A percentile compares a stretch with the other conserved stretches of the same genome.
phyloP scores from a whole-genome alignment of 2,113 vertebrate genomes.

The Empidonax traillii region DNA sequence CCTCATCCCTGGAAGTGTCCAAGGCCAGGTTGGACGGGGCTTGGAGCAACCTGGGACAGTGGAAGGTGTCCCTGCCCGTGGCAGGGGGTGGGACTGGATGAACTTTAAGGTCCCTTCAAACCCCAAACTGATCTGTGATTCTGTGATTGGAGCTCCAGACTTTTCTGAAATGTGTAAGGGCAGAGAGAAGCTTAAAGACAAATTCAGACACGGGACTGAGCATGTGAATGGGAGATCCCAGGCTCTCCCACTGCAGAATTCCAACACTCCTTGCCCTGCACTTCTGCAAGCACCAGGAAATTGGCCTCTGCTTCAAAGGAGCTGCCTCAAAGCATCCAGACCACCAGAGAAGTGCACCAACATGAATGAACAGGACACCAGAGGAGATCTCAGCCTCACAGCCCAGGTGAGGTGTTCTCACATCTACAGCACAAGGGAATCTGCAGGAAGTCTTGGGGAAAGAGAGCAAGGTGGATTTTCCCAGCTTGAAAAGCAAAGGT shows the following conservation, averaged over 20 bases:
- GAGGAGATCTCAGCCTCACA: background rate
- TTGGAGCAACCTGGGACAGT: background rate
- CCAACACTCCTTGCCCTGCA: background rate
- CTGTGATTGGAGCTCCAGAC: background rate
- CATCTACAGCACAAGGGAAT: background rate
- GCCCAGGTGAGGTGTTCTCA: background rate
- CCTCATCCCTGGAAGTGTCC: background rate
- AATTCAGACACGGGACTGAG: background rate
- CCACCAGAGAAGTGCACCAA: background rate
- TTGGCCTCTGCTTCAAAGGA: conserved; percentile 1
- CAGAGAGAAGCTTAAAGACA: background rate
- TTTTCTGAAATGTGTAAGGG: background rate
- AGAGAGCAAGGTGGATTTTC: background rate
- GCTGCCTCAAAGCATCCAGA: background rate
- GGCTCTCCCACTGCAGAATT: background rate
- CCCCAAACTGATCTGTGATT: background rate
- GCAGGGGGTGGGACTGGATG: background rate
- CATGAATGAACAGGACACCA: background rate
- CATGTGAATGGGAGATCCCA: rapidly evolving
- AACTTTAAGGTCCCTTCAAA: background rate
- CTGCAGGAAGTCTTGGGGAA: background rate
- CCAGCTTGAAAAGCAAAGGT: background rate
- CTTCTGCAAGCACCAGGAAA: background rate
- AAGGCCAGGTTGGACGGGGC: background rate
- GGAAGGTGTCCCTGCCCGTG: background rate